Percentiles rank a stretch among this genome's conserved stretches.
phyloP scores from a whole-genome alignment of 2,888 invertebrate genomes.

The Sesamia inferens region DNA sequence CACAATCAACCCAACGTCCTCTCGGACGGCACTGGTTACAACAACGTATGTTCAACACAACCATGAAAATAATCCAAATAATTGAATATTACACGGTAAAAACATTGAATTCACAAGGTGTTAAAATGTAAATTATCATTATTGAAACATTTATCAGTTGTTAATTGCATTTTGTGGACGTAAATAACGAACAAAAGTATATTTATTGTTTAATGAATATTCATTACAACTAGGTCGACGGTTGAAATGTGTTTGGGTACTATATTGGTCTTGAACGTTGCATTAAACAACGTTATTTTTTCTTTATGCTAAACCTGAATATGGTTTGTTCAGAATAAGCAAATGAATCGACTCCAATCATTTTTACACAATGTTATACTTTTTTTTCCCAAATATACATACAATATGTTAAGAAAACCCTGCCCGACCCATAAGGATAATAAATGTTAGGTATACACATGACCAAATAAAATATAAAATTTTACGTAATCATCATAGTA shows the following conservation, averaged over 20 bases:
- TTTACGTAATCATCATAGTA: too few relatives aligned
- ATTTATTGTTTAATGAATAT: constrained; percentile 56
- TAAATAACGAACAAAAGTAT: constrained; percentile 46
- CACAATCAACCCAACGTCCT: too few relatives aligned
- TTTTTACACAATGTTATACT: too few relatives aligned
- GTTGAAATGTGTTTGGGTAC: constrained; percentile 15
- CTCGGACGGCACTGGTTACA: not conserved
- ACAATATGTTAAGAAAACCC: too few relatives aligned
- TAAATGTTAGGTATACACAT: too few relatives aligned
- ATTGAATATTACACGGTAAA: constrained; percentile 32
- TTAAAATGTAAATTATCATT: constrained; percentile 57
- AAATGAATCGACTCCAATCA: too few relatives aligned
- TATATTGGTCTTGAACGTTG: not conserved
- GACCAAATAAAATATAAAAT: too few relatives aligned
- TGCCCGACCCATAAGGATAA: too few relatives aligned
- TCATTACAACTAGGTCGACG: constrained; percentile 32
- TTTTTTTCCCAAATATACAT: too few relatives aligned
- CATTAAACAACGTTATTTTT: too few relatives aligned
- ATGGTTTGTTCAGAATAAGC: too few relatives aligned
- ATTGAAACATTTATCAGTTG: constrained; percentile 61
- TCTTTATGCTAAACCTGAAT: too few relatives aligned
- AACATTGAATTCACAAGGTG: constrained; percentile 32
- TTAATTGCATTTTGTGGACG: constrained; percentile 47
- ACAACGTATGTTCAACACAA: not conserved
- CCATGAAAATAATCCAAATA: not conserved